Conservation (phyloP, 2,113 vertebrate genomes). For the Ameiurus melas region DNA sequence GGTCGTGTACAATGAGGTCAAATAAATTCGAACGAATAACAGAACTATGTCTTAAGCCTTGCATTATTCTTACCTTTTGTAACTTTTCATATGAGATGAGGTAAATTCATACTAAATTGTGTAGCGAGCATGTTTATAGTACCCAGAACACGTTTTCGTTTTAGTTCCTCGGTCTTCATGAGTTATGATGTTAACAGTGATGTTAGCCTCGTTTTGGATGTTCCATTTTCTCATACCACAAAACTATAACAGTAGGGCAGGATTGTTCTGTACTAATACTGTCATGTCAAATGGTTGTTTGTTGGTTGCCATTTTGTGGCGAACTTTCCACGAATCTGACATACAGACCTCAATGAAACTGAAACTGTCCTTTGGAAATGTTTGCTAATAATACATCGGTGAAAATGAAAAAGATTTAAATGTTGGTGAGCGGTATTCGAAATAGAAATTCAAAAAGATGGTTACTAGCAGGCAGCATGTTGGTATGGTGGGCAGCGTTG, state of each 20-base stretch:
- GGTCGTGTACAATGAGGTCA: not conserved
- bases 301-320: not conserved
- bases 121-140: not conserved
- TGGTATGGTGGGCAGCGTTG: not conserved
- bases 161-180: not conserved
- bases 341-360: not conserved
- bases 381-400: not conserved
- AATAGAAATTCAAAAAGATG: not conserved
- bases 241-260: not conserved
- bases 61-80: too few relatives aligned
- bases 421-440: not conserved
- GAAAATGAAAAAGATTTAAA: not conserved
- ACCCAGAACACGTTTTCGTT: not conserved
- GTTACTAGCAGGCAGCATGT: not conserved
- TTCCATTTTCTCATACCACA: not conserved
- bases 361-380: not conserved
- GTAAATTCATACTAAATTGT: not conserved
- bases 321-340: not conserved
- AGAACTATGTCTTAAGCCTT: not conserved
- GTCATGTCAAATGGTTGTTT: not conserved
- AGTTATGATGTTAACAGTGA: not conserved
- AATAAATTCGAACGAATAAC: not conserved
- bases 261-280: not conserved
- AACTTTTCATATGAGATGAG: conserved; percentile 1
- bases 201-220: not conserved